These are phyloP conservation scores for Nomada flava DNA, from an alignment of 2,888 invertebrate species.

Conservation along the genomic window DNA sequence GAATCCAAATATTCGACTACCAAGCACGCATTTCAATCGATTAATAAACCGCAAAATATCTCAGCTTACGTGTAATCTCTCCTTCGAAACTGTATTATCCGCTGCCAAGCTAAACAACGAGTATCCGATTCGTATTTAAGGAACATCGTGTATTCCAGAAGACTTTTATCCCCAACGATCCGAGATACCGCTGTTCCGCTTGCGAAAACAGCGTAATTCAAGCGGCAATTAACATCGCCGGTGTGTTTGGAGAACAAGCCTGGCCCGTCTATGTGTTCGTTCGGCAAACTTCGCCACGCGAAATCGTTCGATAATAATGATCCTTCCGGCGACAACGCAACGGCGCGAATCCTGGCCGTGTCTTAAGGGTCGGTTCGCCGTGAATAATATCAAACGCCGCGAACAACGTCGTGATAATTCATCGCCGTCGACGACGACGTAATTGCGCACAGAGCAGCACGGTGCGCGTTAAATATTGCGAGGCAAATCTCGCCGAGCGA, in stretches of 20 bases:
- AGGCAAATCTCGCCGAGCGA: conserved; percentile 21
- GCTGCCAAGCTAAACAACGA: too few relatives aligned
- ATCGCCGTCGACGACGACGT: conserved; percentile 30
- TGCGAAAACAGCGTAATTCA: conserved; percentile 31
- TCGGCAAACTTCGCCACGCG: background rate
- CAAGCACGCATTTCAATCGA: too few relatives aligned
- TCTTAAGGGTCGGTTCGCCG: background rate
- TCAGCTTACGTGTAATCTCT: too few relatives aligned
- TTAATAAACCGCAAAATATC: too few relatives aligned
- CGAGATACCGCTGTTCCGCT: background rate
- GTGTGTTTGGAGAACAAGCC: background rate
- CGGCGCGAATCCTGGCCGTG: too few relatives aligned
- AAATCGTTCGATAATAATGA: background rate
- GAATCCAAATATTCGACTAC: too few relatives aligned
- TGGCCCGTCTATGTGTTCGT: background rate
- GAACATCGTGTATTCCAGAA: background rate
- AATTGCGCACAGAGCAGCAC: conserved; percentile 22
- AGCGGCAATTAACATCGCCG: conserved; percentile 30
- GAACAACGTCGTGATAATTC: conserved; percentile 14
- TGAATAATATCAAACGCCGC: conserved; percentile 9
- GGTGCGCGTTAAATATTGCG: conserved; percentile 32
- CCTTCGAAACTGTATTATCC: too few relatives aligned
- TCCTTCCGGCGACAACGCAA: too few relatives aligned
- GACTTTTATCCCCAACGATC: conserved; percentile 20
- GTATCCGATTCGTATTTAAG: too few relatives aligned